A percentile compares a stretch with the other conserved stretches of the same genome.
These are phyloP conservation scores for Acanthosepion lycidas DNA, from an alignment of 2,888 invertebrate species.

Conservation along the genomic window DNA sequence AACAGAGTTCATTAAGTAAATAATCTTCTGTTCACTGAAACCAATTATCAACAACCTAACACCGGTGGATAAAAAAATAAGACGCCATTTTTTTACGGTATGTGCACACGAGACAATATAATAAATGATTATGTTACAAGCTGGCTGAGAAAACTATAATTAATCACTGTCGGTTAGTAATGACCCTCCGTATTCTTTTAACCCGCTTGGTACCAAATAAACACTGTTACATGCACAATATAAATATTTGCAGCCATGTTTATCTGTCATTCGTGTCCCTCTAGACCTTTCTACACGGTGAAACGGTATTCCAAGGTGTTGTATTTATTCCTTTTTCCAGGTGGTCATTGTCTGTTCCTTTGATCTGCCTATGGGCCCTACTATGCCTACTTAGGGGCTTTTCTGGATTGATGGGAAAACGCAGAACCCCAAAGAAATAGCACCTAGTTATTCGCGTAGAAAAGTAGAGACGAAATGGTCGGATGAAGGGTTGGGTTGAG, in stretches of 20 bases:
- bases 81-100: too few relatives aligned
- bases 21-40: too few relatives aligned
- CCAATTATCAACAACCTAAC: too few relatives aligned
- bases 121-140: too few relatives aligned
- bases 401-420: neutral
- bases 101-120: too few relatives aligned
- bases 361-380: neutral
- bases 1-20: too few relatives aligned
- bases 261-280: neutral
- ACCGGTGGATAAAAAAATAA: too few relatives aligned
- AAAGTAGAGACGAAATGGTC: neutral
- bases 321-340: neutral
- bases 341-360: neutral
- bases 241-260: neutral
- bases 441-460: fast-evolving
- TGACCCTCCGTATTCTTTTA: neutral
- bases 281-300: neutral
- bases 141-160: too few relatives aligned
- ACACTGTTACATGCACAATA: neutral
- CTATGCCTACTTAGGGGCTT: neutral
- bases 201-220: neutral
- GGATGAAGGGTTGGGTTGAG: neutral
- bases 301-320: neutral
- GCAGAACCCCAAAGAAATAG: neutral
- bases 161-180: too few relatives aligned